Percentiles rank a stretch among this genome's conserved stretches.
Evolutionary conservation across 2,888 invertebrate species (phyloP).

Genomic region (Caradrina clavipalpis): DNA sequence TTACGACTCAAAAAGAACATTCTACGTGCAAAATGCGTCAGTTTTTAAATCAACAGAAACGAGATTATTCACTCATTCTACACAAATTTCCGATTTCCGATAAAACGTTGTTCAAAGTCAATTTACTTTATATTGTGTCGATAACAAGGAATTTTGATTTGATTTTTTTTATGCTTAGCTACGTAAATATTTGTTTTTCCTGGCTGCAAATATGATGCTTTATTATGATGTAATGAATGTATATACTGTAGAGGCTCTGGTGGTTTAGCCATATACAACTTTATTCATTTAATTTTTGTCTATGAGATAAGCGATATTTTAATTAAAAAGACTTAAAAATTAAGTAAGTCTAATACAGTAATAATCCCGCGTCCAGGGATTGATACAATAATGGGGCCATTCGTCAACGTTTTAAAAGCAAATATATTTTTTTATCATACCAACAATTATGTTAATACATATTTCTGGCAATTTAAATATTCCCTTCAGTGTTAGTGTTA

Average conservation of each 20-base stretch:
- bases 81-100: constrained; percentile 53
- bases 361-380: too few relatives aligned
- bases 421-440: too few relatives aligned
- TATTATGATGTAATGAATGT: not conserved
- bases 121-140: constrained; percentile 38
- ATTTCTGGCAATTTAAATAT: too few relatives aligned
- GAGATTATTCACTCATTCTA: constrained; percentile 32
- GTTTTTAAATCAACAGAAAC: constrained; percentile 58
- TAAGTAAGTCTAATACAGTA: too few relatives aligned
- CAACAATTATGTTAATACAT: too few relatives aligned
- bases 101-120: constrained; percentile 40
- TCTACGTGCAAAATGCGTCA: constrained; percentile 68
- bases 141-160: constrained; percentile 12
- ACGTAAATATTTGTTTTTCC: constrained; percentile 12
- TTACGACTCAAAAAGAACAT: constrained; percentile 65
- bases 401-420: too few relatives aligned
- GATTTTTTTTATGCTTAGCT: constrained; percentile 5
- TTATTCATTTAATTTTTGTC: too few relatives aligned
- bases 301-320: too few relatives aligned
- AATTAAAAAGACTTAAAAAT: too few relatives aligned
- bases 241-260: not conserved
- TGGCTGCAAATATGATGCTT: not conserved
- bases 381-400: too few relatives aligned
- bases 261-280: too few relatives aligned
- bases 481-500: too few relatives aligned